Conservation (phyloP, 2,797 vertebrate genomes). For the Pangasius sanitwongsei region DNA sequence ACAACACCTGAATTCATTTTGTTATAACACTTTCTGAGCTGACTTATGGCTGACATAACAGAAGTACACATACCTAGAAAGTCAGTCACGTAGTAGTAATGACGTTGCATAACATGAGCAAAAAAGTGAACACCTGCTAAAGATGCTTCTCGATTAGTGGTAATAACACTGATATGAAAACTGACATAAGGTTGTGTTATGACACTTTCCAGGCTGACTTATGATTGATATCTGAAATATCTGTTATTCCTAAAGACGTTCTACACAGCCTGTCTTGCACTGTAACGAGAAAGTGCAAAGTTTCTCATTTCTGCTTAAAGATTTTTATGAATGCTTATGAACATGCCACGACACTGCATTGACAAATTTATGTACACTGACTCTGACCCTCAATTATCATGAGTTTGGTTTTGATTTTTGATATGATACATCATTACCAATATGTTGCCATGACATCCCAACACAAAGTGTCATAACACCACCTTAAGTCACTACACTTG, state of each 20-base stretch:
- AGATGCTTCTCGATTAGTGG: neutral
- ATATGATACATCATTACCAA: neutral
- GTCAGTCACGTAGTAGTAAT: no score
- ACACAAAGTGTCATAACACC: no score
- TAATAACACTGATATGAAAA: neutral
- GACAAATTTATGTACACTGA: no score
- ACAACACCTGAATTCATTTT: no score
- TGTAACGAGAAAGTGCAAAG: neutral
- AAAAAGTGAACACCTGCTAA: no score
- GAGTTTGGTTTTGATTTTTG: neutral
- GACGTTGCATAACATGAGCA: no score
- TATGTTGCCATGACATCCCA: neutral
- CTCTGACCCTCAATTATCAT: neutral
- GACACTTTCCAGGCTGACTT: neutral
- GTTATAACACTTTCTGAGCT: neutral
- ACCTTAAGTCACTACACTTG: neutral
- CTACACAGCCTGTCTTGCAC: no score
- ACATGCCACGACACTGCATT: neutral
- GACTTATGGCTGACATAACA: neutral
- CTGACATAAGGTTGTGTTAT: neutral
- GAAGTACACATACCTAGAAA: neutral
- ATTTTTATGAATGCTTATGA: neutral
- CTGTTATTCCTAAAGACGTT: no score
- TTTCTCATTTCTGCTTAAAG: neutral
- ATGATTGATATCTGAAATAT: neutral